These are phyloP conservation scores for Tragopan temminckii DNA, from an alignment of 2,797 vertebrate species.

Conservation along the genomic window DNA sequence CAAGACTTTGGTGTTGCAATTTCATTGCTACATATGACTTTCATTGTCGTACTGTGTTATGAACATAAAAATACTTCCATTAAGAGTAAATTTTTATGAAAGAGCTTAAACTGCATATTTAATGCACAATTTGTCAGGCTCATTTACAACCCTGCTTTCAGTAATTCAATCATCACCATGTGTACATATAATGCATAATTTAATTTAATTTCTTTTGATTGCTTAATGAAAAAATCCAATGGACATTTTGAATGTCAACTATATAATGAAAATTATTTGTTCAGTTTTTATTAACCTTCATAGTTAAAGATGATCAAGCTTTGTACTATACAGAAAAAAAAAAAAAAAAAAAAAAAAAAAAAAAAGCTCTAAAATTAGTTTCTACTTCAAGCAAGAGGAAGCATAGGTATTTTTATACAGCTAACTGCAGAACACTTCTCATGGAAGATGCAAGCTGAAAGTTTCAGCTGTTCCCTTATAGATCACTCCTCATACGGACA, in stretches of 20 bases:
- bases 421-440: neutral
- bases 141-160: constrained; percentile 20
- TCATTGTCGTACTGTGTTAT: neutral
- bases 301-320: neutral
- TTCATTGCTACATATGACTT: neutral
- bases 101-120: constrained; percentile 38
- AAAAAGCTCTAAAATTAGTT: neutral
- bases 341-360: neutral
- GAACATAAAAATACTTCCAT: constrained; percentile 37
- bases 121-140: constrained; percentile 18
- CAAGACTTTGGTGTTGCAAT: neutral
- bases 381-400: neutral
- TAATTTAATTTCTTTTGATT: constrained; percentile 49
- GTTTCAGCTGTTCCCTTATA: neutral
- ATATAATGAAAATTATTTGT: constrained; percentile 15
- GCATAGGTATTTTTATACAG: neutral
- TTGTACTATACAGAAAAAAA: neutral
- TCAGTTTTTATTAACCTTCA: constrained; percentile 24
- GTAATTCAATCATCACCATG: neutral
- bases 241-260: neutral
- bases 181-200: constrained; percentile 35
- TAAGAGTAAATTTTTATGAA: constrained; percentile 39
- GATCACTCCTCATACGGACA: neutral
- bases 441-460: neutral
- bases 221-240: constrained; percentile 29